Base-by-base conservation (phyloP, 1,140 invertebrate genomes). In the Drosophila equinoxialis region DNA sequence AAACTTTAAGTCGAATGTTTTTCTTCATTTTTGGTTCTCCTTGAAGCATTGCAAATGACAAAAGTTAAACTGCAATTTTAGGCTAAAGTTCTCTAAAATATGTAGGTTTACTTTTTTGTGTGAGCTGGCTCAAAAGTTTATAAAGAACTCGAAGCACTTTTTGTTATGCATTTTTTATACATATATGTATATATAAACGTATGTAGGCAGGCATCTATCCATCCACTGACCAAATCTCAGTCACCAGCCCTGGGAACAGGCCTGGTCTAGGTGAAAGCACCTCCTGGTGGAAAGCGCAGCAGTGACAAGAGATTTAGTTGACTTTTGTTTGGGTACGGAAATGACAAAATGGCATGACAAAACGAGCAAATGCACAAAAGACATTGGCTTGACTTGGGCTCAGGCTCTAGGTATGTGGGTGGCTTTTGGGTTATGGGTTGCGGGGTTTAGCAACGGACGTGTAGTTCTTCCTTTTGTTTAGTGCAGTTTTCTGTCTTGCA, bases 271-370 rank as follows among this genome's bases (percentile, higher is more conserved):
- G 13, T 17, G 17, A 20, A 70, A 61, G 74, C 10, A 13, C 37
- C 37, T 11, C 74, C 75, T 71, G 37, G 71, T 39, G 76, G 74
- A 68, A 71, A 77, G 67, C 58, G 68, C 62, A 68, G 75, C 62
- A 68, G 75, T 78, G 76, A 78, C 76, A 78, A 78, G 75, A 78
- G 76, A 78, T 78, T 78, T 78, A 78, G 75, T 78, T 78, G 76
- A 78, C 76, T 78, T 78, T 78, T 78, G 76, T 78, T 78, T 77
- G 63, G 75, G 63, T 64, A 73, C 76, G 76, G 76, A 78, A 78
- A 78, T 78, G 76, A 75, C 69, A 78, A 78, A 78, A 78, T 78
- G 74, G 75, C 76, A 78, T 78, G 76, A 78, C 76, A 78, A 78
- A 78, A 79, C 68, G 75, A 72, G 54, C 51, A 78, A 51, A 78